These are phyloP conservation scores for Aricia artaxerxes DNA, from an alignment of 2,888 invertebrate genomes.

Conservation along the genomic window DNA sequence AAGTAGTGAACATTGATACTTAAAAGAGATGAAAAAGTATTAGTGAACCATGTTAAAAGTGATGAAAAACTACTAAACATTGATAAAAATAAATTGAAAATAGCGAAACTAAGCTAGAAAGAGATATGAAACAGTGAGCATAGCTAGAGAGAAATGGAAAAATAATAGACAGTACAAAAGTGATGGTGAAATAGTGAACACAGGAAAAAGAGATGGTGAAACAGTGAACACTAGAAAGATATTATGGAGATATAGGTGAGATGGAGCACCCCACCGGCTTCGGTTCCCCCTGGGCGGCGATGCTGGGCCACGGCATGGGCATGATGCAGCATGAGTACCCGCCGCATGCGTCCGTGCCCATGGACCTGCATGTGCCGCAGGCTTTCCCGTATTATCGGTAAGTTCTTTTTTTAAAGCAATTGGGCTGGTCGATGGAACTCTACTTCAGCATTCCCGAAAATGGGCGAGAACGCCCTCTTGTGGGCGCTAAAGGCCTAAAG, in stretches of 20 bases:
- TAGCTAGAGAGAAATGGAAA: slow-evolving; percentile 32
- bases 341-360: slow-evolving; percentile 85
- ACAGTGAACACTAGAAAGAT: slow-evolving; percentile 36
- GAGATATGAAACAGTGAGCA: slow-evolving; percentile 23
- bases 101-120: background rate
- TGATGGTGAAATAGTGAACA: slow-evolving; percentile 38
- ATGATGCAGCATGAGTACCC: slow-evolving; percentile 84
- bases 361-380: slow-evolving; percentile 95
- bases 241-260: slow-evolving; percentile 42
- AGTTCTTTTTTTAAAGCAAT: slow-evolving; percentile 51
- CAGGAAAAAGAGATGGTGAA: slow-evolving; percentile 25
- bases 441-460: too few relatives aligned
- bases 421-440: too few relatives aligned
- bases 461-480: too few relatives aligned
- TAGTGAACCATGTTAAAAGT: too few relatives aligned
- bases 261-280: slow-evolving; percentile 91
- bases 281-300: slow-evolving; percentile 89
- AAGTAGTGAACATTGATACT: background rate
- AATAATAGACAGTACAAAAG: slow-evolving; percentile 33
- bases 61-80: background rate
- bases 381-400: slow-evolving; percentile 95
- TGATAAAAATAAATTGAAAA: background rate
- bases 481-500: too few relatives aligned
- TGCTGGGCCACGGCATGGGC: slow-evolving; percentile 84
- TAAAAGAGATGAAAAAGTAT: too few relatives aligned